phyloP scores from a whole-genome alignment of 2,888 invertebrate genomes.

The Drosophila incognita region DNA sequence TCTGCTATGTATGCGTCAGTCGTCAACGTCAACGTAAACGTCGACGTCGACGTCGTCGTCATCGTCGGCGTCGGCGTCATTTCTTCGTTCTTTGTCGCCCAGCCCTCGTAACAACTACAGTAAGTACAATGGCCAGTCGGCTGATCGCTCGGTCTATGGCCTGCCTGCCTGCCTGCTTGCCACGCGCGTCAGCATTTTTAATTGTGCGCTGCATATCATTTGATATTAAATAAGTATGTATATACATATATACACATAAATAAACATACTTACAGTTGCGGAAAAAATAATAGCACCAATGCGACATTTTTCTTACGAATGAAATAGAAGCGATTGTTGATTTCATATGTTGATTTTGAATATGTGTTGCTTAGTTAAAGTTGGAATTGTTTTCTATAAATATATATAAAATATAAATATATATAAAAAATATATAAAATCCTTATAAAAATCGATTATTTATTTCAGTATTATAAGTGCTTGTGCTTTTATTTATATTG shows the following conservation, averaged over 20 bases:
- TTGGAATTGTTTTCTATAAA: neutral
- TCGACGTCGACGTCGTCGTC: neutral
- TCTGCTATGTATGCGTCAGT: conserved; percentile 44
- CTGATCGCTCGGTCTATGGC: conserved; percentile 52
- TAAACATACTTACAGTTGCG: conserved; percentile 3
- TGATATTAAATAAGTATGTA: conserved; percentile 61
- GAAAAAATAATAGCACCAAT: neutral
- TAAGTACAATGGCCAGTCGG: conserved; percentile 56
- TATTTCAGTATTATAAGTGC: neutral
- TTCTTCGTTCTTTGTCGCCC: neutral
- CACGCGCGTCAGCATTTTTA: conserved; percentile 70
- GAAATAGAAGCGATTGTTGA: neutral
- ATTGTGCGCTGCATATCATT: conserved; percentile 75
- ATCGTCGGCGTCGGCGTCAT: conserved; percentile 6
- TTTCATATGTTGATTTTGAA: neutral
- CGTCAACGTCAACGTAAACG: neutral
- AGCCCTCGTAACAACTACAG: conserved; percentile 29
- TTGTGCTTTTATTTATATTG: neutral
- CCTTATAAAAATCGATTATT: neutral
- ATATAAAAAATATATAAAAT: no score
- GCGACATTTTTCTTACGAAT: neutral
- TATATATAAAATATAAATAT: no score
- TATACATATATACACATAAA: neutral
- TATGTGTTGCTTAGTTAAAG: neutral
- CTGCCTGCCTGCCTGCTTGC: conserved; percentile 22